phyloP scores from a whole-genome alignment of 2,888 invertebrate species.

The Trisateles emortualis region DNA sequence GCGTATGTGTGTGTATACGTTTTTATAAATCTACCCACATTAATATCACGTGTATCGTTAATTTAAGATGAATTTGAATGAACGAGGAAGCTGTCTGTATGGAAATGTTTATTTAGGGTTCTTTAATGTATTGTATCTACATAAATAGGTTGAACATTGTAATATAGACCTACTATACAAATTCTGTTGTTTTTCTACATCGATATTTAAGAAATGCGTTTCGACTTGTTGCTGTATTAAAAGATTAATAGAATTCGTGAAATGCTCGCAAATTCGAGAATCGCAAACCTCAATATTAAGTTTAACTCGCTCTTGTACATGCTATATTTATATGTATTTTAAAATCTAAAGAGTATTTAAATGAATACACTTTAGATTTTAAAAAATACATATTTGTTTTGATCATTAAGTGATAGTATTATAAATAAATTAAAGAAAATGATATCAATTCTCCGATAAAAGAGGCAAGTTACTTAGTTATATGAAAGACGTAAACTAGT shows the following conservation, averaged over 20 bases:
- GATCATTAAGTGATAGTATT: background rate
- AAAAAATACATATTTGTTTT: background rate
- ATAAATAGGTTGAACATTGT: too few species aligned
- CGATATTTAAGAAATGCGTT: too few species aligned
- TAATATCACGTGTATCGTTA: slow-evolving; percentile 11
- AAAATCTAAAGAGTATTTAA: too few species aligned
- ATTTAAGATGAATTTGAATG: slow-evolving; percentile 2
- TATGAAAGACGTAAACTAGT: background rate
- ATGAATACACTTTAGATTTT: too few species aligned
- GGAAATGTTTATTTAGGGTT: background rate
- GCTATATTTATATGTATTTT: too few species aligned
- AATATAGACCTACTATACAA: too few species aligned
- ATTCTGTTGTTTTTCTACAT: too few species aligned
- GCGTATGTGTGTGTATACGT: slow-evolving; percentile 30
- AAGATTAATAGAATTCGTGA: too few species aligned
- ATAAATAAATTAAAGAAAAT: background rate
- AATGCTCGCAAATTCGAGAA: too few species aligned
- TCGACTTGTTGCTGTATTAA: too few species aligned
- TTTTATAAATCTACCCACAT: slow-evolving; percentile 1
- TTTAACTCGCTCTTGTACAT: too few species aligned
- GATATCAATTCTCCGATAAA: background rate
- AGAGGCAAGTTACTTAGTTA: background rate
- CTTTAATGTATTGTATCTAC: background rate
- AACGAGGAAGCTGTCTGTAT: background rate
- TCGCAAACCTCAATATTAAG: too few species aligned